Base-by-base conservation (phyloP, 2,797 vertebrate genomes). In the Phyllotis vaccarum region DNA sequence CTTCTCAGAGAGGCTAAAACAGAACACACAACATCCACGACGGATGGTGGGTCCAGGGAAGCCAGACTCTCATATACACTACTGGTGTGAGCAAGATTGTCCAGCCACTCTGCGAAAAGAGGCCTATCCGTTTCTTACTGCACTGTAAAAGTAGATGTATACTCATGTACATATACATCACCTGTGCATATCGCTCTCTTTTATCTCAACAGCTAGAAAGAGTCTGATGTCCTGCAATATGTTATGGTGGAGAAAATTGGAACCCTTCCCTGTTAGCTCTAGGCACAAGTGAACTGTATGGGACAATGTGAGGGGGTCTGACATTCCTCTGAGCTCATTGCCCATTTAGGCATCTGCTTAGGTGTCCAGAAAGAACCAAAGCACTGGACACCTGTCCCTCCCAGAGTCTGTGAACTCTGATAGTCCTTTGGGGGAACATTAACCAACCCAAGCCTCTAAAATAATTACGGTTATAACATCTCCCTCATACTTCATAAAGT, bases 1-100 rank as follows among this genome's bases (percentile, higher is more conserved):
- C 58, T 19, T 4, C 10, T 68, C 74, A 3, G 29, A 54, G 10
- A 0, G 4, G 60, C 52, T 34, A 10, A 54, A 16, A 2, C 12
- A 21, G 56, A 34, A 40, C 11, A 2, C 52, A 46, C 46, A 56
- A 9, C 24, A 29, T 8, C 34, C 3, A 2, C 0, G 1, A 6
- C 27, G 2, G 19, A 66, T 13, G 24, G 22, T 0, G 34, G 34
- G 21, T 6, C 24, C 27, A 5, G 11, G 46, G 6, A 60, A 4
- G 24, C 3, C 3, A 40, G 13, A 5, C 37, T 2, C 64, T 64
- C 3, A 1, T 3, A 31, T 24, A 1, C 60, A 1, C 70, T 0
- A 22, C 1, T 2, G 29, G 16, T 1, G 2, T 1, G 2, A 22
- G 5, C 29, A 7, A 10, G 46, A 12, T 0, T 34, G 62, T 1